Evolutionary conservation across 2,113 vertebrate genomes (phyloP), one percentile per base, ranked within the genome.

Genomic region (Rhodinocichla rosea): DNA sequence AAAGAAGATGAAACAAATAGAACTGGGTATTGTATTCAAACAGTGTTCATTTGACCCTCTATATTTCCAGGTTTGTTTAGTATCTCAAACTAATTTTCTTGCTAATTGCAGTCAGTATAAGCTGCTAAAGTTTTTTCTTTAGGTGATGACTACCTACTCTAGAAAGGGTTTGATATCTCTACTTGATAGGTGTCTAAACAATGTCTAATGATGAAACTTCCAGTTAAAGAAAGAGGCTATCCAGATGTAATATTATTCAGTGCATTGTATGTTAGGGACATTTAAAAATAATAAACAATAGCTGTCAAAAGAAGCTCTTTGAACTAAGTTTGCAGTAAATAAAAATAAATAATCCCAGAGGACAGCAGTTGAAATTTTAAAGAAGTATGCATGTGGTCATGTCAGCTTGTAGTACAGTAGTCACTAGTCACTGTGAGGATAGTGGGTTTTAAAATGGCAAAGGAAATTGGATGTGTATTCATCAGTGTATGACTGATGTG

Each of bases 401-500:
- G 55, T 60, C 50, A 65, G 18, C 56, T 87, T 84, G 37, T 52
- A 37, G 20, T 69, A 53, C 49, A 32, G 13, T 59, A 69, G 79
- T 84, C 65, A 44, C 28, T 94, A 83, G 83, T 69, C 56, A 73
- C 76, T 77, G 11, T 28, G 33, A 44, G n/a, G 16, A 92, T 27
- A 49, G 52, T 65, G 75, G 52, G 45, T 69, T 94, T 92, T 52
- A 89, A 82, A 94, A 73, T 13, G 19, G 40, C 28, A 92, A 67
- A 52, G 69, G 45, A 81, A 89, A 71, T 50, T n/a, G 44, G 17
- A 76, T 89, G 42, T 64, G 55, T 49, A 42, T 97, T 84, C 59
- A 73, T 93, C 91, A 32, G 16, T 65, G 45, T 86, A 44, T 68
- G 82, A 89, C 52, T 91, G 78, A 95, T 96, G 84, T 56, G 62